Evolutionary conservation across 2,888 invertebrate genomes (phyloP).

Genomic region (Drosophila maculinotata): DNA sequence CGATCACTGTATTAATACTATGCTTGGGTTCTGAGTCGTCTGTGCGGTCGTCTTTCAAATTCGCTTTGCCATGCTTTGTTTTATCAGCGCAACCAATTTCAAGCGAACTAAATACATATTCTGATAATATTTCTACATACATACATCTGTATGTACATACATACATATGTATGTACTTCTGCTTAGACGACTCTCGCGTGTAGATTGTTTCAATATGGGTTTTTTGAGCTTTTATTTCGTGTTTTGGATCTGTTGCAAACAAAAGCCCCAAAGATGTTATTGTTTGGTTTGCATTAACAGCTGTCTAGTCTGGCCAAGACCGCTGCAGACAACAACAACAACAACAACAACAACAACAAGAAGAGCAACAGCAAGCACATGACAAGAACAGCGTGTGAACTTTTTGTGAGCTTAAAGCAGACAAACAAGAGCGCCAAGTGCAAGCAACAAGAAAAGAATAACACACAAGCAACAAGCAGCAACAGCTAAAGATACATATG

Average conservation of each 20-base stretch:
- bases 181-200: not conserved
- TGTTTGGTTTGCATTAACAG: slow-evolving; percentile 40
- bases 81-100: slow-evolving; percentile 65
- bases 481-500: not conserved
- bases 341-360: slow-evolving; percentile 3
- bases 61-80: slow-evolving; percentile 44
- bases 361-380: slow-evolving; percentile 13
- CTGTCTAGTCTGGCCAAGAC: slow-evolving; percentile 35
- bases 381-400: slow-evolving; percentile 62
- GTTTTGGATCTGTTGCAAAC: slow-evolving; percentile 9
- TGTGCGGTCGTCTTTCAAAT: slow-evolving; percentile 2
- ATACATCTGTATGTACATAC: too few species aligned
- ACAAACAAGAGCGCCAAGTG: slow-evolving; percentile 34
- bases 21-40: slow-evolving; percentile 10
- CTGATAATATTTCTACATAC: slow-evolving; percentile 46
- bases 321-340: slow-evolving; percentile 16
- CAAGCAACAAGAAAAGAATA: slow-evolving; percentile 30
- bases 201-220: slow-evolving; percentile 19
- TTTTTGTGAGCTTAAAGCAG: slow-evolving; percentile 42
- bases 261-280: slow-evolving; percentile 14
- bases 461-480: slow-evolving; percentile 2
- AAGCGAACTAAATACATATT: slow-evolving; percentile 44
- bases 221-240: not conserved
- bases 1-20: slow-evolving; percentile 3
- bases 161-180: too few species aligned